A percentile compares a stretch with the other conserved stretches of the same genome.
Evolutionary conservation across 2,113 vertebrate genomes (phyloP).

Genomic region (Grammomys dolichurus): DNA sequence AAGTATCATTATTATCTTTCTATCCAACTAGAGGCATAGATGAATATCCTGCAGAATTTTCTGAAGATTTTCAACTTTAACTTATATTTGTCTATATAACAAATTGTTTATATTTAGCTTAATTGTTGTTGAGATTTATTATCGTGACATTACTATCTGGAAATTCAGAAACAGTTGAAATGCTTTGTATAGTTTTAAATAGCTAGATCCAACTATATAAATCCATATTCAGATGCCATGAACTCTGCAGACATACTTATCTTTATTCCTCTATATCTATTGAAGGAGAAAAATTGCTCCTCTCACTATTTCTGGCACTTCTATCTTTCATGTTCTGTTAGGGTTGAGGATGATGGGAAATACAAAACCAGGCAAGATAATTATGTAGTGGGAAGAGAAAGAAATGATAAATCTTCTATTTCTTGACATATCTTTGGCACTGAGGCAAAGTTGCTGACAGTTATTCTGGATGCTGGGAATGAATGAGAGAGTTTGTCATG

Average conservation of each 20-base stretch:
- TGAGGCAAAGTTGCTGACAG: neutral
- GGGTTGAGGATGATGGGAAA: neutral
- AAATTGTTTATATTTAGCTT: neutral
- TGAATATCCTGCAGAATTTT: neutral
- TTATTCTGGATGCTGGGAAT: neutral
- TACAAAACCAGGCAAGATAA: slow-evolving; percentile 11
- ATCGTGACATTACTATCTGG: neutral
- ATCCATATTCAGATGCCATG: neutral
- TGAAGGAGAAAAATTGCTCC: slow-evolving; percentile 10
- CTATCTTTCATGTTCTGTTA: slow-evolving; percentile 14
- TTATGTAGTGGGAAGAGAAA: slow-evolving; percentile 22
- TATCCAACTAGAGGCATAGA: accelerated
- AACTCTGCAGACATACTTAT: neutral
- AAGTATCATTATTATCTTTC: neutral
- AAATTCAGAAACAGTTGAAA: neutral
- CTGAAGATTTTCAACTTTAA: neutral
- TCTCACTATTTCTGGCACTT: neutral
- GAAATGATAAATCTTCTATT: neutral
- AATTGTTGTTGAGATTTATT: neutral
- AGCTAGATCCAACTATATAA: neutral
- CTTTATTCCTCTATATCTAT: accelerated
- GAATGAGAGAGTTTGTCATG: neutral
- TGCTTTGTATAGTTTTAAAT: neutral
- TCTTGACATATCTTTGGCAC: neutral
- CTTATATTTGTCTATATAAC: neutral